Percentiles rank a stretch among this genome's conserved stretches.
phyloP scores from a whole-genome alignment of 2,888 invertebrate genomes.

The Rhodophaea formosa region DNA sequence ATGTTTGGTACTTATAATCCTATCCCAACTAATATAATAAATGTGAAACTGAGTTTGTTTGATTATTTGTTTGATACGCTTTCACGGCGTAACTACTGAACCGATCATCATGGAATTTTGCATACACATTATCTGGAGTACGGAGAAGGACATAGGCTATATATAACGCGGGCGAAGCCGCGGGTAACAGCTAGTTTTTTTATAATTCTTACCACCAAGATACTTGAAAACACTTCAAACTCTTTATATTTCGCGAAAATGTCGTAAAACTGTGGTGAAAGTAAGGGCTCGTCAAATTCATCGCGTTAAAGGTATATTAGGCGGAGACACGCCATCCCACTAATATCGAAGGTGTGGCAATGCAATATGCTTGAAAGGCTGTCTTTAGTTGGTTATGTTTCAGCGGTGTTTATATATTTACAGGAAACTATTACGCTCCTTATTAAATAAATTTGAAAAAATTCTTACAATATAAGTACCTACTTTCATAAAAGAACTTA shows the following conservation, averaged over 20 bases:
- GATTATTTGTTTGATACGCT: too few relatives aligned
- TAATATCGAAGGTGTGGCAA: slow-evolving; percentile 1
- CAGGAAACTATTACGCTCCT: background rate
- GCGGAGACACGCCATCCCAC: slow-evolving; percentile 3
- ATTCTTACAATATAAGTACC: too few relatives aligned
- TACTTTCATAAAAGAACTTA: too few relatives aligned
- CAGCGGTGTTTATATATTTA: background rate
- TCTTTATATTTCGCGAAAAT: slow-evolving; percentile 1
- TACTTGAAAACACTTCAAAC: background rate
- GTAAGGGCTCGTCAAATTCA: background rate
- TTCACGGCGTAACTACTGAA: too few relatives aligned
- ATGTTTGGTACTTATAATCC: too few relatives aligned
- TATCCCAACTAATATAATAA: too few relatives aligned
- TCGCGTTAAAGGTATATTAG: background rate
- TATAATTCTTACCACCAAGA: background rate
- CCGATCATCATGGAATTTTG: too few relatives aligned
- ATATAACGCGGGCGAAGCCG: too few relatives aligned
- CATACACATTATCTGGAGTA: too few relatives aligned
- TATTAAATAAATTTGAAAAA: background rate
- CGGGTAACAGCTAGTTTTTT: too few relatives aligned
- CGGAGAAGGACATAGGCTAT: too few relatives aligned
- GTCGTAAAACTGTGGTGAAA: background rate
- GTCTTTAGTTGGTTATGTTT: background rate
- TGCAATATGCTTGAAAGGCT: slow-evolving; percentile 9
- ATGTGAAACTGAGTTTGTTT: too few relatives aligned